A percentile compares a stretch with the other conserved stretches of the same genome.
These are phyloP conservation scores for Dicranocentrus wangi DNA, from an alignment of 2,888 invertebrate species.

Conservation along the genomic window DNA sequence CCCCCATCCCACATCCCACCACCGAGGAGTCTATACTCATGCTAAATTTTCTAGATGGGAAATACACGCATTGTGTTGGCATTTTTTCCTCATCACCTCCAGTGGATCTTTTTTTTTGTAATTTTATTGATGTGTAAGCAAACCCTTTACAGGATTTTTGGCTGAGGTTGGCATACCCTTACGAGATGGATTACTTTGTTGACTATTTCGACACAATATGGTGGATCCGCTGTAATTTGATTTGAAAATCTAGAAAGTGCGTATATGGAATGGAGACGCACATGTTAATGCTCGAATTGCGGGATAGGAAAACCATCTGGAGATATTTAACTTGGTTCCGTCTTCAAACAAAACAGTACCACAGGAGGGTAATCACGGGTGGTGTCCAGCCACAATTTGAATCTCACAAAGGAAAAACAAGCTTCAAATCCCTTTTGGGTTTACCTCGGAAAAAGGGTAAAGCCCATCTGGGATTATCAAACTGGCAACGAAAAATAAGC, in stretches of 20 bases:
- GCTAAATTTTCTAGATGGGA: background rate
- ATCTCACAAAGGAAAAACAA: conserved; percentile 41
- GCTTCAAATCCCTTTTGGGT: conserved; percentile 47
- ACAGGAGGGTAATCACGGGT: conserved; percentile 14
- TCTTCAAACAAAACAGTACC: conserved; percentile 18
- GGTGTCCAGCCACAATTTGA: conserved; percentile 55
- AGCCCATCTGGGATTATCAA: conserved; percentile 54
- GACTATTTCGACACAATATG: too few relatives aligned
- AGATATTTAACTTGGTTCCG: too few relatives aligned
- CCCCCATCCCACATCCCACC: background rate
- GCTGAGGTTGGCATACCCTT: conserved; percentile 46
- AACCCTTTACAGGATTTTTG: conserved; percentile 36
- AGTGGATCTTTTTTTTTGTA: conserved; percentile 29
- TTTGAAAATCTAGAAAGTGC: too few relatives aligned
- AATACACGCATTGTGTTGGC: background rate
- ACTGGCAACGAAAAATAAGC: conserved; percentile 19
- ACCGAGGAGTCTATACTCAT: conserved; percentile 19
- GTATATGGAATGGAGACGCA: too few relatives aligned
- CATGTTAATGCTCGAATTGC: too few relatives aligned
- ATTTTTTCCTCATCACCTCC: too few relatives aligned
- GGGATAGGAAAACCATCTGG: too few relatives aligned
- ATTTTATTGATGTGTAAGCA: conserved; percentile 52
- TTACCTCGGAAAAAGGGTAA: conserved; percentile 47
- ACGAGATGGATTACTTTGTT: too few relatives aligned
- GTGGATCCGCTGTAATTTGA: too few relatives aligned